Evolutionary conservation across 2,888 invertebrate species (phyloP).

Genomic region (Dicranocentrus wangi): DNA sequence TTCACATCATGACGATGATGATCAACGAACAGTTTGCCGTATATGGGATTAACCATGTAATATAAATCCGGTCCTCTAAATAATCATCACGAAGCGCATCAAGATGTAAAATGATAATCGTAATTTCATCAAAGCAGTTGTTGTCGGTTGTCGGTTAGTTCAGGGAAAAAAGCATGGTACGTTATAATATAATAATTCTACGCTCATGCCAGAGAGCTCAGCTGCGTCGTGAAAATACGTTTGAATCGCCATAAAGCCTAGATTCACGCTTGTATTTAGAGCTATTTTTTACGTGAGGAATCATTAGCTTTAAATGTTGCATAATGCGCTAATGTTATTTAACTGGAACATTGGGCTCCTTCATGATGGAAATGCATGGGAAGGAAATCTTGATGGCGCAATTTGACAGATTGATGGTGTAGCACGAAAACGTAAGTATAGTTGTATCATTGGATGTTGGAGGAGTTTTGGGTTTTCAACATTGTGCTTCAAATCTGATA

Average conservation of each 20-base stretch:
- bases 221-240: too few relatives aligned
- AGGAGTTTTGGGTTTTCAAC: neutral
- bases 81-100: constrained; percentile 47
- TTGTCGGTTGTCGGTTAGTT: neutral
- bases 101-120: constrained; percentile 33
- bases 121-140: constrained; percentile 25
- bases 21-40: neutral
- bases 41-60: neutral
- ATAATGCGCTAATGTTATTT: constrained; percentile 7
- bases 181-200: too few relatives aligned
- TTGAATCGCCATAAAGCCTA: neutral
- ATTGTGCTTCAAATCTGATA: neutral
- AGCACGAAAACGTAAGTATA: neutral
- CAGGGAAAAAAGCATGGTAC: too few relatives aligned
- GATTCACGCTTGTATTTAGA: constrained; percentile 25
- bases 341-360: constrained; percentile 16
- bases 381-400: too few relatives aligned
- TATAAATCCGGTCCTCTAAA: constrained; percentile 36
- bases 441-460: neutral
- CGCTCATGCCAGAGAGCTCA: too few relatives aligned
- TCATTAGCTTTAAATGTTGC: neutral
- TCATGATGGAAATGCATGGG: neutral
- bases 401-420: neutral
- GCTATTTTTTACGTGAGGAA: neutral
- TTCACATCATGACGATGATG: too few relatives aligned